These are phyloP conservation scores for Zapus hudsonius DNA, from an alignment of 2,113 vertebrate genomes.

Conservation along the genomic window DNA sequence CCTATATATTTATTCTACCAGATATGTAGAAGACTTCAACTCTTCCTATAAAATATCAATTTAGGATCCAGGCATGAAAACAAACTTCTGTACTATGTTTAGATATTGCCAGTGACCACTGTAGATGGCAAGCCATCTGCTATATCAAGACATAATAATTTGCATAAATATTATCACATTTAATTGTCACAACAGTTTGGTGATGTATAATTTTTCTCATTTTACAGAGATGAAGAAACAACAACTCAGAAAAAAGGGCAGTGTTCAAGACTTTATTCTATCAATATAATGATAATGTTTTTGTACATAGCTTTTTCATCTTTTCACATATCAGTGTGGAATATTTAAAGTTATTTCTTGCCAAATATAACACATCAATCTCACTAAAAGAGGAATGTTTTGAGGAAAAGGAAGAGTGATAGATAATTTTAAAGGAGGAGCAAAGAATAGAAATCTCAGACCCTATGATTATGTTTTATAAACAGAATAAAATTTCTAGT, in stretches of 20 bases:
- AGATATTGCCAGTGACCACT: background rate
- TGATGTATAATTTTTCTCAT: background rate
- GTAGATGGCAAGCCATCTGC: background rate
- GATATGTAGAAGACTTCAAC: background rate
- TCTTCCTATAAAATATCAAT: background rate
- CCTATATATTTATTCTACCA: background rate
- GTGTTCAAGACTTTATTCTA: background rate
- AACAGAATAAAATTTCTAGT: background rate
- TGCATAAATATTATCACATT: background rate
- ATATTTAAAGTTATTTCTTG: slow-evolving; percentile 25
- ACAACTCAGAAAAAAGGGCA: background rate
- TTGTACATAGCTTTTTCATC: background rate
- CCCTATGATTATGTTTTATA: background rate
- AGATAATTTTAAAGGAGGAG: background rate
- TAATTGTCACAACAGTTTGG: background rate
- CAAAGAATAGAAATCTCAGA: background rate
- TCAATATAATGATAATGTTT: background rate
- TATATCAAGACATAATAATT: background rate
- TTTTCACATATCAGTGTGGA: background rate
- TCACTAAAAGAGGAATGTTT: background rate
- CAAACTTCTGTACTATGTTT: background rate
- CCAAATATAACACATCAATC: background rate
- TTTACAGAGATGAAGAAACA: background rate
- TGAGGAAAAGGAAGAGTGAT: background rate
- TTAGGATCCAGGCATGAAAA: background rate